Base-by-base conservation (phyloP, 2,888 invertebrate genomes). In the Ceramica pisi region DNA sequence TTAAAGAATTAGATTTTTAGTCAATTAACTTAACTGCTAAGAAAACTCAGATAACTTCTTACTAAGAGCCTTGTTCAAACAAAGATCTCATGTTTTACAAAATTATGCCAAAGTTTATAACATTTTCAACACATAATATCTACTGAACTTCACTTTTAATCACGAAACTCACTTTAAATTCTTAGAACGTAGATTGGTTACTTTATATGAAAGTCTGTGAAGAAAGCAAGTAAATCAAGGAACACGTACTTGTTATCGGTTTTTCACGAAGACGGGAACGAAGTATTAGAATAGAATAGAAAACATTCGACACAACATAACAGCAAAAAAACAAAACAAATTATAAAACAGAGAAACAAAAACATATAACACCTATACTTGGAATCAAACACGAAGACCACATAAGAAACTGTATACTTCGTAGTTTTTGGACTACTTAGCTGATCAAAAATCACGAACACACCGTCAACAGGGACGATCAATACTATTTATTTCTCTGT, bases 71-170 rank as follows among this genome's bases (percentile, higher is more conserved):
- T 75, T 72, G 41, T 75, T 56, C n/a, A 66, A 56, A 56, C 56
- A 75, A 75, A 75, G 31, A 41, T 56, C 41, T 44, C 48, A 75
- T 66, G 41, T 75, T 72, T 48, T 21, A 67, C 59, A n/a, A 41
- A 44, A 73, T 57, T 75, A 56, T 41, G 35, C 10, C 12, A 41
- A 75, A 75, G 41, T 55, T 75, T 31, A 31, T 31, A 31, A 2
- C 46, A 31, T 19, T 38, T 55, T 31, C 16, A 48, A n/a, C 14
- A 48, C 48, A 14, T 75, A 55, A 75, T 9, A 55, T 38, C 21
- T 41, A 7, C 31, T 31, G 23, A 72, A 50, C 48, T 66, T 75
- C 38, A 65, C 41, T 23, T 72, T 65, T 56, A 55, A 75, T 66
- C 41, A 72, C n/a, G n/a, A 9, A 35, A n/a, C 67, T 72, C 21